Evolutionary conservation across 2,888 invertebrate genomes (phyloP), one percentile per base, ranked within the genome.

Genomic region (Amiota minor): DNA sequence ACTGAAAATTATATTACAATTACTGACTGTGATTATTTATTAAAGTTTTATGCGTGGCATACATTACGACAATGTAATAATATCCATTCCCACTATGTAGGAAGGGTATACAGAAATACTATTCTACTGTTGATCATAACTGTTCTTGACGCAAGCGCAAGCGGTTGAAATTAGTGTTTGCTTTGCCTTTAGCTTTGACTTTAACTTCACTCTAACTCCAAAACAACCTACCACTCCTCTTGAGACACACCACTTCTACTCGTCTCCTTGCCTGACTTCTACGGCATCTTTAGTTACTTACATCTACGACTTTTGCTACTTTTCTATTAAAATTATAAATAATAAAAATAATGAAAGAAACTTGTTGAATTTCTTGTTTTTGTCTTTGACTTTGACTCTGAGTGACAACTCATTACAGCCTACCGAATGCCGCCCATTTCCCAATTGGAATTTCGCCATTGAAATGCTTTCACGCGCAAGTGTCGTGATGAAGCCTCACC

Each of bases 131-230:
- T 35, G 85, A 84, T 82, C 82, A 82, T 83, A 83, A 83, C 82
- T 85, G 82, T 83, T 83, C 85, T 82, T 83, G 82, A 85, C 84
- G 81, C 85, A n/a, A 62, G 62, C 45, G 12, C 75, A 79, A 81
- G 80, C 82, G 80, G 80, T 79, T 78, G 76, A 81, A 83, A 85
- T 83, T 83, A 84, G 79, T 77, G 84, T 35, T 35, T 35, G 53
- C 53, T 69, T 64, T n/a, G 55, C 69, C 9, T 16, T 16, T 20
- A 9, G 62, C 55, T 55, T 45, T 69, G 14, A 23, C 23, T 35
- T 20, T 49, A 8, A 67, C 59, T 62, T 62, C 59, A 18, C 20
- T 11, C 59, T 10, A 11, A 11, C 59, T 35, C 35, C 35, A 35
- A 35, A 35, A 35, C 35, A 35, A 35, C 78, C 77, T 70, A 73